Percentiles rank a stretch among this genome's conserved stretches.
These are phyloP conservation scores for Lipotes vexillifer DNA, from an alignment of 2,113 vertebrate genomes.

Conservation along the genomic window DNA sequence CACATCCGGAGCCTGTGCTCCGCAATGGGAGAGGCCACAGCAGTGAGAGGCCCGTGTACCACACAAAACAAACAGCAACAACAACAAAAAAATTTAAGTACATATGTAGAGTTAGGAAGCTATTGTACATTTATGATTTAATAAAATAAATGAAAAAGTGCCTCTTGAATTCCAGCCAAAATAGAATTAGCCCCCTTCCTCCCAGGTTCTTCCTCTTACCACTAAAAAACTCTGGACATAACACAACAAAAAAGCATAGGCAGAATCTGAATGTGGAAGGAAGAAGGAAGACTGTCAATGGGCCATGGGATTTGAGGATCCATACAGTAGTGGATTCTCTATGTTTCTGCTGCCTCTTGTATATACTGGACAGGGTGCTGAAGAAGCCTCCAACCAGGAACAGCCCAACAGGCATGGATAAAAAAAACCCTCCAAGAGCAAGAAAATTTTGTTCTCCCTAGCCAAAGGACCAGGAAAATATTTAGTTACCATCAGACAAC, in stretches of 20 bases:
- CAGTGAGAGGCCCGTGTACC: too few species aligned
- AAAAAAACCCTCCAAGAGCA: not conserved
- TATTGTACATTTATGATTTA: slow-evolving; percentile 90
- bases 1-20: too few species aligned
- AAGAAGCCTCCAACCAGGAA: not conserved
- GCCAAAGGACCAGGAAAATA: not conserved
- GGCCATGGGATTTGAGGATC: not conserved
- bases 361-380: not conserved
- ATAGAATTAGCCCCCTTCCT: not conserved
- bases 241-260: not conserved
- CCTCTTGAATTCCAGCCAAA: not conserved
- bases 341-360: not conserved
- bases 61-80: too few species aligned
- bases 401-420: not conserved
- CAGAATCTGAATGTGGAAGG: not conserved
- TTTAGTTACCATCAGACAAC: not conserved
- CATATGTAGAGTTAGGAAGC: slow-evolving; percentile 89
- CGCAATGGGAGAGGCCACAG: too few species aligned
- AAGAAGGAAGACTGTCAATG: not conserved
- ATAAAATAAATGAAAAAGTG: slow-evolving; percentile 86
- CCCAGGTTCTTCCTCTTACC: not conserved
- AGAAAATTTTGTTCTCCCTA: not conserved
- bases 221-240: not conserved
- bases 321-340: not conserved
- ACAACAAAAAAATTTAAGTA: slow-evolving; percentile 82